Conservation (phyloP, 2,888 invertebrate species). For the Polydesmus complanatus region DNA sequence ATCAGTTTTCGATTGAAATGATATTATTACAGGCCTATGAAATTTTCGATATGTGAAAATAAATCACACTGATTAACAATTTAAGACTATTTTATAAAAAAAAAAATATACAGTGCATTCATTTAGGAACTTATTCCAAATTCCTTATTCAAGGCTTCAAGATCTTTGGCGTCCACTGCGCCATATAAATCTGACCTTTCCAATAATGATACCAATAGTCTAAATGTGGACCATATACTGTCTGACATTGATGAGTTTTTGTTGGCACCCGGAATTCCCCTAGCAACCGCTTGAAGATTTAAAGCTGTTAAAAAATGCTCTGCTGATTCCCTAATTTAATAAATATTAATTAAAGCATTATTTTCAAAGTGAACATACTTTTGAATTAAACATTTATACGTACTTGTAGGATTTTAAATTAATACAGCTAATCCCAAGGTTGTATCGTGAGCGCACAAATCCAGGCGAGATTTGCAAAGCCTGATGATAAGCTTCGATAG, state of each 20-base stretch:
- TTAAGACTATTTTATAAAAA: no score
- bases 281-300: conserved; percentile 74
- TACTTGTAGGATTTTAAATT: conserved; percentile 77
- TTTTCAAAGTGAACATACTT: not conserved
- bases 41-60: no score
- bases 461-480: conserved; percentile 86
- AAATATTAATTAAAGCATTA: conserved; percentile 4
- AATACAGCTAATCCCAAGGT: conserved; percentile 94
- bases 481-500: conserved; percentile 85
- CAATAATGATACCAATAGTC: conserved; percentile 72
- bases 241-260: conserved; percentile 53
- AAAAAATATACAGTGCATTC: no score
- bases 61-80: no score
- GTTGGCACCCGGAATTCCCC: conserved; percentile 36
- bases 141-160: conserved; percentile 30
- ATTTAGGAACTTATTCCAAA: conserved; percentile 26
- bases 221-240: conserved; percentile 84
- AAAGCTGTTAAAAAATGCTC: conserved; percentile 88
- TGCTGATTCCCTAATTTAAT: conserved; percentile 60
- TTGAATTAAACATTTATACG: conserved; percentile 17
- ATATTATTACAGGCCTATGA: no score
- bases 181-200: conserved; percentile 42
- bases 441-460: conserved; percentile 90
- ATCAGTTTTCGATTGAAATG: no score
- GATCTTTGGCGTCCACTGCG: conserved; percentile 40